These are phyloP conservation scores for Isurus oxyrinchus DNA, from an alignment of 2,113 vertebrate species.

Conservation along the genomic window DNA sequence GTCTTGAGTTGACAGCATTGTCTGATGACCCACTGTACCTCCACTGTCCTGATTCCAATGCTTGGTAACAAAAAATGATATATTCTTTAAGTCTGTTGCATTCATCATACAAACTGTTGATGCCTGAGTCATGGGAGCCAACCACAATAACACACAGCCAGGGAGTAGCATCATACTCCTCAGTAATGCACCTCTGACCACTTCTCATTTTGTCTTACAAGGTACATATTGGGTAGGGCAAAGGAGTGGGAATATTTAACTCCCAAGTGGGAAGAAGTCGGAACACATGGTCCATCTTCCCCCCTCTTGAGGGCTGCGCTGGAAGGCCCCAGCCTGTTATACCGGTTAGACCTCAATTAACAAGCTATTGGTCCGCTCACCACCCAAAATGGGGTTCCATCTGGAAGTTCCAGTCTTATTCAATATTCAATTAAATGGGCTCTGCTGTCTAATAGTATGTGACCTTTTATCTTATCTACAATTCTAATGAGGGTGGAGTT, in stretches of 20 bases:
- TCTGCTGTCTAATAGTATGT: neutral
- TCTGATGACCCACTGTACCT: neutral
- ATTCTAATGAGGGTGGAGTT: conserved; percentile 34
- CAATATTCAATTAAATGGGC: neutral
- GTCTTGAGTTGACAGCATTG: neutral
- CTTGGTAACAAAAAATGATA: neutral
- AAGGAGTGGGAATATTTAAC: neutral
- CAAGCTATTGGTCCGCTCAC: neutral
- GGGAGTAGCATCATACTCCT: too few species aligned
- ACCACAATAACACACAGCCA: neutral
- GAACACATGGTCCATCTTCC: neutral
- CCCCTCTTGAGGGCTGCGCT: too few species aligned
- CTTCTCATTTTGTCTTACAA: neutral
- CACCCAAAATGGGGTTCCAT: neutral
- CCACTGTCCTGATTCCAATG: neutral
- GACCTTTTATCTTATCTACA: conserved; percentile 32
- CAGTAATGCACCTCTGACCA: too few species aligned
- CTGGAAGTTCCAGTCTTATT: neutral
- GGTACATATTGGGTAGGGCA: neutral
- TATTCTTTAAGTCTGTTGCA: neutral
- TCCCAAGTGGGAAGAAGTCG: neutral
- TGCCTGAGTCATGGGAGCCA: neutral
- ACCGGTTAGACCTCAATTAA: neutral
- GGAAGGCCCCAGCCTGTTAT: neutral
- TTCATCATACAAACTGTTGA: neutral